Percentiles rank a stretch among this genome's conserved stretches.
Conservation (phyloP, 2,888 invertebrate species). For the Gari tellinella region DNA sequence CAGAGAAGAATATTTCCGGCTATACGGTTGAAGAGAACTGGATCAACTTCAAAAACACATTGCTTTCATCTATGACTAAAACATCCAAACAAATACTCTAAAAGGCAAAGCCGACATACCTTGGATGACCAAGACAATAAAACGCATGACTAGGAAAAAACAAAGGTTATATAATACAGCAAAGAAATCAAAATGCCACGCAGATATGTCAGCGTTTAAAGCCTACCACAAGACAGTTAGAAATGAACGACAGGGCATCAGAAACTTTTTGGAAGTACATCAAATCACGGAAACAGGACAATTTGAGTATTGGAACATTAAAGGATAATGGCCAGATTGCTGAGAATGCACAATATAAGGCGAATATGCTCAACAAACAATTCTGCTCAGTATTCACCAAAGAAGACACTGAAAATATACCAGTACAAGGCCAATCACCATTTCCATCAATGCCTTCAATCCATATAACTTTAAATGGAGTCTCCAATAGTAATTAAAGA, state of each 20-base stretch:
- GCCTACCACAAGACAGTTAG: slow-evolving; percentile 11
- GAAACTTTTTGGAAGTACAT: slow-evolving; percentile 24
- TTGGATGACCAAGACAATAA: slow-evolving; percentile 12
- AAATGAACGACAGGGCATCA: slow-evolving; percentile 14
- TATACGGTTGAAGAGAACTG: slow-evolving; percentile 1
- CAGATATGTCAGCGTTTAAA: slow-evolving; percentile 1
- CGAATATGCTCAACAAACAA: slow-evolving; percentile 31
- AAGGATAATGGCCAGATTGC: slow-evolving; percentile 19
- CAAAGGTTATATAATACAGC: slow-evolving; percentile 16
- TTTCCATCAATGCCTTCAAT: slow-evolving; percentile 21
- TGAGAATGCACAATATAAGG: slow-evolving; percentile 28
- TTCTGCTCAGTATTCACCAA: slow-evolving; percentile 30
- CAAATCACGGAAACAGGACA: slow-evolving; percentile 31
- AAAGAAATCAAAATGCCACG: background rate
- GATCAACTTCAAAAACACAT: slow-evolving; percentile 5
- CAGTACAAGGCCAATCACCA: slow-evolving; percentile 23
- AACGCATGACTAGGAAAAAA: slow-evolving; percentile 19
- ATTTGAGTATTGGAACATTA: slow-evolving; percentile 21
- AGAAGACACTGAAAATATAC: slow-evolving; percentile 10
- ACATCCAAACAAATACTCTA: slow-evolving; percentile 5
- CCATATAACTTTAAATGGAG: slow-evolving; percentile 8
- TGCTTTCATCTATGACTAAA: background rate
- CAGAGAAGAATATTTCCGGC: background rate
- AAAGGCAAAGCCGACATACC: slow-evolving; percentile 6
- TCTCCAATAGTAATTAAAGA: slow-evolving; percentile 6